These are phyloP conservation scores for Melanotaenia pygmaea DNA, from an alignment of 2,797 vertebrate genomes.

Conservation along the genomic window DNA sequence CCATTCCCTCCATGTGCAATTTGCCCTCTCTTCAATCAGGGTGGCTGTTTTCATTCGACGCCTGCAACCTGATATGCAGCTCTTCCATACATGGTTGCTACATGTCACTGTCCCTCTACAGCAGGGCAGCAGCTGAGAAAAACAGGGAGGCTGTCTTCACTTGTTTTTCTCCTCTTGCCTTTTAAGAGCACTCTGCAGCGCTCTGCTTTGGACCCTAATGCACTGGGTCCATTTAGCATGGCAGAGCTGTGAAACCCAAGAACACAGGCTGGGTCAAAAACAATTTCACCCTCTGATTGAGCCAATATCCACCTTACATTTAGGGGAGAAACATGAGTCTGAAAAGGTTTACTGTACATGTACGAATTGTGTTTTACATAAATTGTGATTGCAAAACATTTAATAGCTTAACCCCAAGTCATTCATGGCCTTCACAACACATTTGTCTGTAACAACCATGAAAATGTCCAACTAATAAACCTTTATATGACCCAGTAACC, in stretches of 20 bases:
- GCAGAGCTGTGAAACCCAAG: conserved; percentile 78
- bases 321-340: conserved; percentile 44
- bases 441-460: conserved; percentile 3
- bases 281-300: conserved; percentile 76
- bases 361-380: conserved; percentile 14
- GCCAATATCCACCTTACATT: conserved; percentile 67
- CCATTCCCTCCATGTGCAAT: conserved; percentile 31
- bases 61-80: conserved; percentile 51
- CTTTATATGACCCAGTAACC: conserved; percentile 19
- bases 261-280: conserved; percentile 72
- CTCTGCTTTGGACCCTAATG: conserved; percentile 73
- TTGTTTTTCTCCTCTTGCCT: conserved; percentile 60
- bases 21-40: conserved; percentile 36
- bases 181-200: conserved; percentile 76
- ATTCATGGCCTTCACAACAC: background rate
- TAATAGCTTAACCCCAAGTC: background rate
- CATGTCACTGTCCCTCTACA: conserved; percentile 59
- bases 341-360: conserved; percentile 28
- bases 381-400: conserved; percentile 5
- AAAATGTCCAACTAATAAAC: background rate
- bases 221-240: conserved; percentile 74
- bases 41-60: conserved; percentile 67
- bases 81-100: conserved; percentile 44
- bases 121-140: conserved; percentile 45
- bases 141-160: conserved; percentile 49